phyloP scores from a whole-genome alignment of 1,140 invertebrate species.

The Tribolium castaneum region DNA sequence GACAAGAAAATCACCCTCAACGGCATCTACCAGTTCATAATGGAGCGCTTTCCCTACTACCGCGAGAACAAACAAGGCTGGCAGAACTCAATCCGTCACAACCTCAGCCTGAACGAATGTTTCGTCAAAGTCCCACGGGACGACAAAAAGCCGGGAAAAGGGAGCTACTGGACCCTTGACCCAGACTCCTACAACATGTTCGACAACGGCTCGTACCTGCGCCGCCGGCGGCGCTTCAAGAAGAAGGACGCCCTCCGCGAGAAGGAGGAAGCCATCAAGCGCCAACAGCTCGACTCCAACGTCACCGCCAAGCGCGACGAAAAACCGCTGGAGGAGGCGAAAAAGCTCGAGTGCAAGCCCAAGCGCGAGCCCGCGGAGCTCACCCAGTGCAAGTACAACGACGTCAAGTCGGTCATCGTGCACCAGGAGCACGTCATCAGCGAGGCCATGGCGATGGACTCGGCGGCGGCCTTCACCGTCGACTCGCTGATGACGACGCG shows the following conservation, averaged over 20 bases:
- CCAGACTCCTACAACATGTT: constrained; percentile 99
- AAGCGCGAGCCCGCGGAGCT: constrained; percentile 74
- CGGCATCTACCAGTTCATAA: constrained; percentile 99
- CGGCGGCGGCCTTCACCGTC: constrained; percentile 66
- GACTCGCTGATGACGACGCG: constrained; percentile 68
- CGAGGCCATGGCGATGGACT: constrained; percentile 63
- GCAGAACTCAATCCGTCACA: constrained; percentile 97
- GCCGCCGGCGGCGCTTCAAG: constrained; percentile 93
- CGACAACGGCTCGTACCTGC: constrained; percentile 94
- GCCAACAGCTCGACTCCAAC: constrained; percentile 74
- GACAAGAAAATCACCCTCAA: constrained; percentile 96
- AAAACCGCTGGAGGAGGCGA: constrained; percentile 65
- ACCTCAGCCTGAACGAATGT: constrained; percentile 97
- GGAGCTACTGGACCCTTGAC: constrained; percentile 97
- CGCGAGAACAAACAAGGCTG: constrained; percentile 96
- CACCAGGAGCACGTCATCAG: constrained; percentile 66
- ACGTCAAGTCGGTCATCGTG: constrained; percentile 62
- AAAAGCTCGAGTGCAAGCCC: constrained; percentile 69
- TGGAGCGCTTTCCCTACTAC: constrained; percentile 98
- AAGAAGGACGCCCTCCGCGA: constrained; percentile 93
- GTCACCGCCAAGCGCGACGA: constrained; percentile 65
- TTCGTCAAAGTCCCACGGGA: constrained; percentile 95
- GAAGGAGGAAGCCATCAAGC: constrained; percentile 86
- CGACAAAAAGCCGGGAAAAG: constrained; percentile 96
- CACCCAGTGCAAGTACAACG: constrained; percentile 60